phyloP scores from a whole-genome alignment of 35 echinoderm and acorn worm species.

The Apostichopus californicus region DNA sequence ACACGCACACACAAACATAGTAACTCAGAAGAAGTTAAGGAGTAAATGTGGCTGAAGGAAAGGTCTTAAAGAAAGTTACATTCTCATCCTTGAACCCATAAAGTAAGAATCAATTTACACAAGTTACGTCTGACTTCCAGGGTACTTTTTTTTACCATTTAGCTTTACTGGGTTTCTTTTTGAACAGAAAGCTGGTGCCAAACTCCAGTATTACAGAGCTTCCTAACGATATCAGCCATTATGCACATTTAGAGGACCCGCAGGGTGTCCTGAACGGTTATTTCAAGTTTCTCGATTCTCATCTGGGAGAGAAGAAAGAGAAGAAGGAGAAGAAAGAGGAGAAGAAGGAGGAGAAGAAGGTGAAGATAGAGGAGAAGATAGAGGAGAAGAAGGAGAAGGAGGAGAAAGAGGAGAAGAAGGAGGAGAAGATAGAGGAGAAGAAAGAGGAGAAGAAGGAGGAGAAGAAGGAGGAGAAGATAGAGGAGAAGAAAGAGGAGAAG shows the following conservation, averaged over 20 bases:
- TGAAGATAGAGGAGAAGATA: neutral
- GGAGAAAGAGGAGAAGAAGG: neutral
- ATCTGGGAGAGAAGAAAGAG: neutral
- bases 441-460: neutral
- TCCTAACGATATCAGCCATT: conserved; percentile 72
- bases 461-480: neutral
- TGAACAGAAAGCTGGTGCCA: conserved; percentile 69
- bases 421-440: too few species aligned
- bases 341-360: neutral
- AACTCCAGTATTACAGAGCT: conserved; percentile 80
- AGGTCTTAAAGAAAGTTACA: too few species aligned
- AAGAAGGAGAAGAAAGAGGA: neutral
- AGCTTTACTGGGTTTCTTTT: too few species aligned
- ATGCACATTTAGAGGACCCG: conserved; percentile 87
- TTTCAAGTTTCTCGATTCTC: conserved; percentile 70
- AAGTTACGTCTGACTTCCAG: too few species aligned
- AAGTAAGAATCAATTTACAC: too few species aligned
- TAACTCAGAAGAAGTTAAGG: too few species aligned
- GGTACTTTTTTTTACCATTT: too few species aligned
- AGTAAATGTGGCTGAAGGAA: too few species aligned
- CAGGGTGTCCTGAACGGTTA: conserved; percentile 68
- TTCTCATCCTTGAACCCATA: too few species aligned
- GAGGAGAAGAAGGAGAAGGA: neutral
- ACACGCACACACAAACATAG: too few species aligned
- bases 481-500: neutral